These are phyloP conservation scores for Meloe dianella DNA, from an alignment of 2,888 invertebrate genomes.

Conservation along the genomic window DNA sequence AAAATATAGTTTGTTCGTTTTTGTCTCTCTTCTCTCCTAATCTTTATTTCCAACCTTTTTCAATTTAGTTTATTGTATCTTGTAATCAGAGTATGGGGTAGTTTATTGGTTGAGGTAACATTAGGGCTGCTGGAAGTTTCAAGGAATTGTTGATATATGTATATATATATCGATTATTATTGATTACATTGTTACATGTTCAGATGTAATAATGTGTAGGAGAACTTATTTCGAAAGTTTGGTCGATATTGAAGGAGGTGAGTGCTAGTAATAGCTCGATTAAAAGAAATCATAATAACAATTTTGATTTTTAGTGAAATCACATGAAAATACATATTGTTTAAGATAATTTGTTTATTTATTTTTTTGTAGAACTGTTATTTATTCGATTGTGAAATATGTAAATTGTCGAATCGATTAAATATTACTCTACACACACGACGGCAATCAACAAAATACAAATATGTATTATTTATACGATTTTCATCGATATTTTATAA, in stretches of 20 bases:
- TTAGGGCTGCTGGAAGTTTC: slow-evolving; percentile 52
- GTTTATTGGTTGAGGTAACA: slow-evolving; percentile 53
- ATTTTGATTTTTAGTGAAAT: background rate
- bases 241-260: slow-evolving; percentile 18
- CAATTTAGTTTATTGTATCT: slow-evolving; percentile 52
- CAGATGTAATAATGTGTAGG: slow-evolving; percentile 35
- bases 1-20: background rate
- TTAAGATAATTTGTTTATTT: no score
- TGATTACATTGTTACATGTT: slow-evolving; percentile 55
- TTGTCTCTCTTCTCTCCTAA: background rate
- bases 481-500: background rate
- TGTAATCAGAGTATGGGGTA: slow-evolving; percentile 56
- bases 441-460: background rate
- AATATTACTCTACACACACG: no score
- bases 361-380: no score
- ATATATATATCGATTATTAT: slow-evolving; percentile 52
- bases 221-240: slow-evolving; percentile 10
- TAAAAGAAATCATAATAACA: background rate
- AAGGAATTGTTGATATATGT: slow-evolving; percentile 52
- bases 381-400: background rate
- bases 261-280: background rate
- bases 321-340: background rate
- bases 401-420: background rate
- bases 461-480: background rate
- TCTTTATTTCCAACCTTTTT: background rate